phyloP scores from a whole-genome alignment of 1,140 invertebrate species.

The Elymnias hypermnestra region DNA sequence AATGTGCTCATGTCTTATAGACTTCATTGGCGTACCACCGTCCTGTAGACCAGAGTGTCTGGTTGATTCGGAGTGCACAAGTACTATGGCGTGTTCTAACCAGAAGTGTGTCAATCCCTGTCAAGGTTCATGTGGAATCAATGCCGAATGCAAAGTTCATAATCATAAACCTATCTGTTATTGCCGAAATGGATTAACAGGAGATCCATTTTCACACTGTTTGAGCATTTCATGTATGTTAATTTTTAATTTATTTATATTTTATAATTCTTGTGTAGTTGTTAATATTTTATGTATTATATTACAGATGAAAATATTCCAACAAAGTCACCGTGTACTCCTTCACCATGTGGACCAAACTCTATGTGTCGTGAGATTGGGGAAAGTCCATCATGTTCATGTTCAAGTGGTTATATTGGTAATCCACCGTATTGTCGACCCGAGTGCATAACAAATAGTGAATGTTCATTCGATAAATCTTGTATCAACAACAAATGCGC shows the following conservation, averaged over 20 bases:
- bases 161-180: constrained; percentile 82
- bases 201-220: constrained; percentile 78
- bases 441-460: constrained; percentile 84
- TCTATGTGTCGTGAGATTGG: constrained; percentile 83
- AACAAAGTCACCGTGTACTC: constrained; percentile 75
- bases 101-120: constrained; percentile 89
- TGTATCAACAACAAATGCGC: constrained; percentile 85
- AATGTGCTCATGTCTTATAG: constrained; percentile 82
- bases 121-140: constrained; percentile 81
- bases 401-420: constrained; percentile 82
- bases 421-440: constrained; percentile 81
- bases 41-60: constrained; percentile 84
- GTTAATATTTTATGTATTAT: no score
- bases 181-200: constrained; percentile 77
- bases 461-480: constrained; percentile 83
- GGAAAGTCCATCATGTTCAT: constrained; percentile 85
- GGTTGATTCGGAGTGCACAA: constrained; percentile 86
- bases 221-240: constrained; percentile 44
- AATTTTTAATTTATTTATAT: not conserved
- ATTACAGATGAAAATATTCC: constrained; percentile 64
- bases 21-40: constrained; percentile 84
- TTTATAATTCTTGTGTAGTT: no score
- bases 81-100: constrained; percentile 88
- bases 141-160: constrained; percentile 77
- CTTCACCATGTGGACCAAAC: constrained; percentile 82